Evolutionary conservation across 2,113 vertebrate genomes (phyloP), one percentile per base, ranked within the genome.

Genomic region (Sisor rabdophorus): DNA sequence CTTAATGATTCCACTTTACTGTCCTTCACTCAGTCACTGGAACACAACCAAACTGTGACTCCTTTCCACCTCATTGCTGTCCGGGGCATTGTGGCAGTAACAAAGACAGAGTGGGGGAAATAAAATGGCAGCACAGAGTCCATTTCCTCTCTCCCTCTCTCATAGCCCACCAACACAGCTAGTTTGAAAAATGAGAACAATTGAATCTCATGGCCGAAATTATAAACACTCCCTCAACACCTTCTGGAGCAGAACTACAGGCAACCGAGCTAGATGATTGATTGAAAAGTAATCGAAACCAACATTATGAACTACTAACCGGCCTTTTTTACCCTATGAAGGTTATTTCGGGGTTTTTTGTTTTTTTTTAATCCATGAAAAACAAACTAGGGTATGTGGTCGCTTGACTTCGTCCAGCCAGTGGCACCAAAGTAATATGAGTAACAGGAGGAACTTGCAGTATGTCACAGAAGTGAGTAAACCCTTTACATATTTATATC

Each of bases 21-120:
- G n/a, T 73, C 32, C 36, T 73, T 58, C 71, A 12, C 2, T 28
- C 28, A 44, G 16, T 48, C 71, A n/a, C 40, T 73, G 56, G 71
- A 73, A 56, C 36, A n/a, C 26, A 73, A 19, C 24, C 36, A 13
- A 47, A 16, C 47, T 20, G 65, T 10, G 17, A 17, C 17, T 16
- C 47, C 65, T 30, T 52, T 16, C 19, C 10, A 10, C 16, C 20
- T 30, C 47, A 30, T 26, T 52, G 65, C 28, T 69, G 24, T 26
- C 20, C 40, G 30, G n/a, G 28, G 19, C 19, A 36, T 9, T 13
- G 52, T 22, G 36, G 70, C n/a, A 44, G 9, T 56, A 72, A 72
- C 12, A 56, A 26, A 56, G 19, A 56, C 32, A 72, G 36, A 56
- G 50, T 72, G 70, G 30, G 50, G 48, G n/a, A 32, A 55, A 28